Base-by-base conservation (phyloP, 2,797 vertebrate species). In the Pygocentrus nattereri region DNA sequence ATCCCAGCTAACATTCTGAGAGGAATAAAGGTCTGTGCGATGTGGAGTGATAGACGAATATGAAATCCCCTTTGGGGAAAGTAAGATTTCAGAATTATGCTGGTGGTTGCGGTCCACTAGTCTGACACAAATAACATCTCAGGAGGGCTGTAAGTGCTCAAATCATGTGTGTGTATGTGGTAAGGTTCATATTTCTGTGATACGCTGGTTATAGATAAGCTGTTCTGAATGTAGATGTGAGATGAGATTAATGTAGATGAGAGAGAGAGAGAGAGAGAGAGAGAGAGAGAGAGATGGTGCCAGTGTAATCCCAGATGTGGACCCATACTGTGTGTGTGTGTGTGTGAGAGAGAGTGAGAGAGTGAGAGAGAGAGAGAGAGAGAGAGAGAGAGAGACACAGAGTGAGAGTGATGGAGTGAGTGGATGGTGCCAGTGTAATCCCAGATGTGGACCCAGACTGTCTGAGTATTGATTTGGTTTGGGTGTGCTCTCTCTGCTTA, bases 21-120 rank as follows among this genome's bases (percentile, higher is more conserved):
- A 65, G 44, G 56, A 30, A 80, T 68, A 71, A 61, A 61, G 41
- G 23, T 70, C 69, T 62, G 38, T 78, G 44, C 74, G 52, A 50
- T 54, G 2, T 44, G 61, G 52, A 62, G 61, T 18, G 25, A 70
- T 44, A 72, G n/a, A 47, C 76, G 49, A 54, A 61, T 44, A 49
- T 27, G 44, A 65, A 21, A 70, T 50, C 44, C 38, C 73, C 77
- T 78, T 80, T 67, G 34, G 80, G 71, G 74, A 76, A 65, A 81
- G 70, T 76, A 62, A 58, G 34, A 70, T 83, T 80, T 77, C 67
- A 79, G 76, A 79, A 76, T 76, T 77, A 80, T 79, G 75, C 64
- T 75, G 41, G 65, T 82, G 65, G 80, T 82, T 85, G 74, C 59
- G 80, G 81, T 83, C 71, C 76, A 86, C 64, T 8, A 73, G 77